phyloP scores from a whole-genome alignment of 2,888 invertebrate genomes.

The Acleris sparsana region DNA sequence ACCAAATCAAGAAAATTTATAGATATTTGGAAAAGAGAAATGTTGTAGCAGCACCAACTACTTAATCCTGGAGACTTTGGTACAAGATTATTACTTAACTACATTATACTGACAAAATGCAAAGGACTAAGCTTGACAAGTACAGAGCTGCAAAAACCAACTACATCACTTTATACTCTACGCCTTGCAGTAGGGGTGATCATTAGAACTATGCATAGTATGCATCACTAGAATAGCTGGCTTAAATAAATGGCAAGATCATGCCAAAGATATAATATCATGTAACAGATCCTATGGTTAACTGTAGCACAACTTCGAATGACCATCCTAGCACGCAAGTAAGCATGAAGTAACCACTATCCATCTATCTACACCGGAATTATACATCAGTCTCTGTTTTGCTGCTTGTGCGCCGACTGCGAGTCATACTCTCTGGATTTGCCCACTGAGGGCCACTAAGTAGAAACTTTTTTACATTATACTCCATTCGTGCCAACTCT shows the following conservation, averaged over 20 bases:
- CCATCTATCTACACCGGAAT: conserved; percentile 59
- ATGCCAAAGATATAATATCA: not conserved
- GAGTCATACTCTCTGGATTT: conserved; percentile 55
- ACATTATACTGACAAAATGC: conserved; percentile 10
- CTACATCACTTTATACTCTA: conserved; percentile 26
- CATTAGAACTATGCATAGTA: conserved; percentile 20
- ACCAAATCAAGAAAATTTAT: conserved; percentile 3
- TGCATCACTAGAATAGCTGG: conserved; percentile 10
- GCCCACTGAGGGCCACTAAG: conserved; percentile 82
- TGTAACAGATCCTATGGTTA: conserved; percentile 2
- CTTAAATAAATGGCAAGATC: conserved; percentile 11
- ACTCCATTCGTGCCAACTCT: conserved; percentile 89
- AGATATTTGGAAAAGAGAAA: conserved; percentile 26
- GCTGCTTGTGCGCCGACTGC: conserved; percentile 79
- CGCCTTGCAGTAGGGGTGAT: conserved; percentile 17
- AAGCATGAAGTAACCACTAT: conserved; percentile 51
- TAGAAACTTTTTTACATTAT: conserved; percentile 89
- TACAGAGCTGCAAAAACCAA: conserved; percentile 18
- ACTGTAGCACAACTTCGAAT: conserved; percentile 40
- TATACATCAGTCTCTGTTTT: conserved; percentile 84
- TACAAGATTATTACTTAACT: not conserved
- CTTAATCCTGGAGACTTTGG: conserved; percentile 10
- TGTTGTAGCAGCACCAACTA: conserved; percentile 2
- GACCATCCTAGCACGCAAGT: conserved; percentile 45
- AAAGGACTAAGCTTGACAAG: conserved; percentile 28